A percentile compares a stretch with the other conserved stretches of the same genome.
phyloP scores from a whole-genome alignment of 2,888 invertebrate genomes.

The Trachelus stipa region DNA sequence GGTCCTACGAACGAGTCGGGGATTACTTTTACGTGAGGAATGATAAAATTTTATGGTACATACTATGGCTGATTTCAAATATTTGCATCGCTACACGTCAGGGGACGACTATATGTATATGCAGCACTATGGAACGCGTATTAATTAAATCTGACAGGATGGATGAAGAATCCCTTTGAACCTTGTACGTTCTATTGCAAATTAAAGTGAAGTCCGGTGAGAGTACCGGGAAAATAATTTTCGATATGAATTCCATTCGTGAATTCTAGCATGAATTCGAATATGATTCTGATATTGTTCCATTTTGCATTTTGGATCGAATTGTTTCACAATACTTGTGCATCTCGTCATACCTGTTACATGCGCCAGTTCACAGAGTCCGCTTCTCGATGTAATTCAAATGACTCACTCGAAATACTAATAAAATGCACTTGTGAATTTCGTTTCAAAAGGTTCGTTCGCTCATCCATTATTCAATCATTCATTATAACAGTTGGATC shows the following conservation, averaged over 20 bases:
- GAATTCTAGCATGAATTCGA: constrained; percentile 10
- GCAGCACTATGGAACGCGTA: constrained; percentile 33
- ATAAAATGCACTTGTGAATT: neutral
- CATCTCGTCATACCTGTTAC: neutral
- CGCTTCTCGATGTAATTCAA: neutral
- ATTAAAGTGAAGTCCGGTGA: constrained; percentile 41
- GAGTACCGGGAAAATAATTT: constrained; percentile 28
- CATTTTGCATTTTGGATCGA: neutral
- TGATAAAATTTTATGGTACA: neutral
- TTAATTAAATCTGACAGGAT: constrained; percentile 49
- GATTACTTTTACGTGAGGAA: neutral
- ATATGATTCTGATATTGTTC: neutral
- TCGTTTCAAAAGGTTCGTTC: neutral
- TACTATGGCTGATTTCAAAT: neutral
- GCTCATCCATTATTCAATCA: neutral
- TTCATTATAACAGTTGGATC: neutral
- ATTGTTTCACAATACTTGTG: neutral
- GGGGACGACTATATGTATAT: neutral
- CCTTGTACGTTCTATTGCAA: constrained; percentile 44
- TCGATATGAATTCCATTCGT: constrained; percentile 25
- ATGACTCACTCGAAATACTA: neutral
- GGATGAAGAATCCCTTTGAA: constrained; percentile 48
- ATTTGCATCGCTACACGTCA: neutral
- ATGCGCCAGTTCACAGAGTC: neutral
- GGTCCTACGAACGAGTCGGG: neutral